Base-by-base conservation (phyloP, 2,888 invertebrate genomes). In the Drosophila ezoana region DNA sequence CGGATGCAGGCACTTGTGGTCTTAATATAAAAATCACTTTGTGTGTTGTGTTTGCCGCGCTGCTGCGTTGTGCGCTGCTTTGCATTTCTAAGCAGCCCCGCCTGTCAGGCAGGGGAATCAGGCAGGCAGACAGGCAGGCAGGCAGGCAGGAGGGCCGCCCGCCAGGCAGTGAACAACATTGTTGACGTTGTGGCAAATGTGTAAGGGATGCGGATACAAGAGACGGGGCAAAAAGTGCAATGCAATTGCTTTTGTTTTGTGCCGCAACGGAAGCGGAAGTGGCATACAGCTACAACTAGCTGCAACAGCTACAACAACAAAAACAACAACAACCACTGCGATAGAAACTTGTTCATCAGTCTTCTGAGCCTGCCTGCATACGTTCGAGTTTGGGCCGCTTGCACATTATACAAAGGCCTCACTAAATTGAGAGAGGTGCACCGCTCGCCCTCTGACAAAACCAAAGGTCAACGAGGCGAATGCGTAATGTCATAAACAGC, bases 1-100 rank as follows among this genome's bases (percentile, higher is more conserved):
- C 61, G 71, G 63, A 52, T 67, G 71, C 69, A 66, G 78, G 78
- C 80, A 83, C 87, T 88, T 86, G 85, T 79, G 83, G 88, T 83
- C 88, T 86, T 86, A 86, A 86, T 86, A 86, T 88, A 86, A 86
- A 86, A 86, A 86, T 86, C 86, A 86, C 86, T 86, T 86, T 86
- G 86, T 86, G 88, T 82, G 88, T 86, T 86, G 83, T 72, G 79
- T 81, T 84, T 83, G 78, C 81, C 67, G 64, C 79, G 58, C 63
- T 69, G 63, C 57, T 51, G 62, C 59, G 60, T 45, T 59, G 86
- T 56, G 75, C 70, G 79, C 86, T 86, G 86, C 77, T 88, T 86
- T 88, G 86, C 86, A 86, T 86, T 86, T 83, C 86, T 88, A 88
- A 86, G 75, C 87, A 87, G 65, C 44, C 38, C 48, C 44, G 37